Percentiles rank a stretch among this genome's conserved stretches.
Evolutionary conservation across 2,888 invertebrate species (phyloP).

Genomic region (Gymnosoma rotundatum): DNA sequence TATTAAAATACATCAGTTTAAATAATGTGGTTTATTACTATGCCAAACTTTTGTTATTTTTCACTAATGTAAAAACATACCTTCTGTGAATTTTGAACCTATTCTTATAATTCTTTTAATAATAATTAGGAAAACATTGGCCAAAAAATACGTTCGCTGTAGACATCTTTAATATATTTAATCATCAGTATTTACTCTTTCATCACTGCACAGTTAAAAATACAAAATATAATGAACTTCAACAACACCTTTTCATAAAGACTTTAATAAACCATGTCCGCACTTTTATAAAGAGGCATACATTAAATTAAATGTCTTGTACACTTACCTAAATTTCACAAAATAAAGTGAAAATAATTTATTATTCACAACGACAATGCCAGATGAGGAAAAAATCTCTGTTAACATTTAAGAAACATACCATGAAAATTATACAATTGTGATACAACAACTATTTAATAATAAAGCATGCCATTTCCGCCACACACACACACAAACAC

Average conservation of each 20-base stretch:
- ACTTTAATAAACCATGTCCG: constrained; percentile 3
- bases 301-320: constrained; percentile 64
- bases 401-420: constrained; percentile 49
- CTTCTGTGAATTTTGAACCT: too few species aligned
- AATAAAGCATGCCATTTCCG: constrained; percentile 33
- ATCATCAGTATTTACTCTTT: too few species aligned
- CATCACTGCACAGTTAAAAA: background rate
- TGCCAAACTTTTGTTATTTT: too few species aligned
- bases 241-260: background rate
- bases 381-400: constrained; percentile 42
- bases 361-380: constrained; percentile 48
- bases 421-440: constrained; percentile 18
- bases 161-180: too few species aligned
- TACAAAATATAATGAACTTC: constrained; percentile 40
- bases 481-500: background rate
- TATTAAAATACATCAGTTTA: too few species aligned
- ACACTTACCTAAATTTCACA: constrained; percentile 56
- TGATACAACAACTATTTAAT: constrained; percentile 43
- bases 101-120: too few species aligned
- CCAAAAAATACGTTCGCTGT: too few species aligned
- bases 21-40: too few species aligned
- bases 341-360: constrained; percentile 67
- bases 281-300: constrained; percentile 26
- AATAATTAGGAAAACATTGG: too few species aligned
- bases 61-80: too few species aligned